Base-by-base conservation (phyloP, 2,797 vertebrate genomes). In the Gila robusta region DNA sequence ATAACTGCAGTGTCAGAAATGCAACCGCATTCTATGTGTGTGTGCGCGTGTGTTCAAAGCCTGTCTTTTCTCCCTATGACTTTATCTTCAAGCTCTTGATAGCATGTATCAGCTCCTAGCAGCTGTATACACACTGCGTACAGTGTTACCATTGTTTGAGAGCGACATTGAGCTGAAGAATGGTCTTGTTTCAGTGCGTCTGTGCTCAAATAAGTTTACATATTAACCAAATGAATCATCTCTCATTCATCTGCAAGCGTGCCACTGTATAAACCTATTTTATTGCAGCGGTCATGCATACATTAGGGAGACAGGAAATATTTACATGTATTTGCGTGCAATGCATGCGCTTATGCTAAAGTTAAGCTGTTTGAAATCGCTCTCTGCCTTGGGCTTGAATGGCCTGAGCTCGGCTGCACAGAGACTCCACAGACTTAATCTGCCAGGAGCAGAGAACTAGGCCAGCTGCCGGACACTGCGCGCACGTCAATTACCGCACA, bases 71-170 rank as follows among this genome's bases (percentile, higher is more conserved):
- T 85, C 83, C 84, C 79, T 88, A 88, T 87, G 82, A 93, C 87
- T 93, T 79, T 90, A 84, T 84, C 91, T 89, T 23, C 74, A 88
- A 90, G 85, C 90, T 90, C 78, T 81, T 90, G 93, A 92, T 92
- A 91, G 89, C 87, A 83, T 16, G 52, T 94, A 94, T 94, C 93
- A 92, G 90, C 88, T 64, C 87, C 89, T 90, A 86, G 88, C 92
- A 93, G 89, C 88, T 86, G 85, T 89, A 89, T 93, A 87, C 92
- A 90, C 86, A 84, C 89, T 88, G 87, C 89, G 91, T 86, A 93
- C 92, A 94, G 89, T 87, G 74, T 35, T 26, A 28, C 77, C 86
- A 84, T 93, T 94, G 91, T 94, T 16, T 84, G 74, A 28, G 66
- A 83, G 82, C 80, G 82, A 84, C 82, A 16, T 59, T 67, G 86